A percentile compares a stretch with the other conserved stretches of the same genome.
Evolutionary conservation across 2,888 invertebrate genomes (phyloP).

Genomic region (Drosophila demipolita): DNA sequence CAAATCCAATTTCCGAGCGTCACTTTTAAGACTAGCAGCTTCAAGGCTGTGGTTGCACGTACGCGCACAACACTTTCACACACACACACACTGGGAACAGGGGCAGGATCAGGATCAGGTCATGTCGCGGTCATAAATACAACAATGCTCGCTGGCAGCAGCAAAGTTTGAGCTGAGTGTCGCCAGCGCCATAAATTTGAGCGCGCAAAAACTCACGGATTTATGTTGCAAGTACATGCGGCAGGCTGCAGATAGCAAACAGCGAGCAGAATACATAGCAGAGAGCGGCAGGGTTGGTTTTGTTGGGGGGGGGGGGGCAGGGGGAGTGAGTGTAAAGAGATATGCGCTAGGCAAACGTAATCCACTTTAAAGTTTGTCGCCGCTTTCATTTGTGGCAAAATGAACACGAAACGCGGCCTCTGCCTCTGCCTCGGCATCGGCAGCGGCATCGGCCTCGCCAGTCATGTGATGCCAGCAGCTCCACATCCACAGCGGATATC

Average conservation of each 20-base stretch:
- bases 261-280: slow-evolving; percentile 28
- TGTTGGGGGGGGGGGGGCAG: background rate
- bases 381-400: slow-evolving; percentile 64
- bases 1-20: slow-evolving; percentile 77
- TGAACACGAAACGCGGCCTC: slow-evolving; percentile 72
- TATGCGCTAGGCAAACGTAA: slow-evolving; percentile 70
- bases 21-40: slow-evolving; percentile 64
- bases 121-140: slow-evolving; percentile 84
- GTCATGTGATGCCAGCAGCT: slow-evolving; percentile 54
- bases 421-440: slow-evolving; percentile 14
- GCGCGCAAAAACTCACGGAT: slow-evolving; percentile 78
- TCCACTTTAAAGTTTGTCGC: slow-evolving; percentile 81
- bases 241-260: slow-evolving; percentile 67
- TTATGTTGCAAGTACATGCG: slow-evolving; percentile 74
- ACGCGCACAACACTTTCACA: slow-evolving; percentile 71
- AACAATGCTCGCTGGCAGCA: slow-evolving; percentile 68
- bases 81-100: slow-evolving; percentile 25
- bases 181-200: slow-evolving; percentile 81
- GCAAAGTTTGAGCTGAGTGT: slow-evolving; percentile 73
- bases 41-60: slow-evolving; percentile 70
- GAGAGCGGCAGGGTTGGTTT: slow-evolving; percentile 1
- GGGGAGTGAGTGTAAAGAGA: slow-evolving; percentile 11
- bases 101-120: slow-evolving; percentile 67
- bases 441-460: slow-evolving; percentile 10
- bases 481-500: slow-evolving; percentile 76